Percentiles rank a stretch among this genome's conserved stretches.
These are phyloP conservation scores for Podilymbus podiceps DNA, from an alignment of 2,113 vertebrate genomes.

Conservation along the genomic window DNA sequence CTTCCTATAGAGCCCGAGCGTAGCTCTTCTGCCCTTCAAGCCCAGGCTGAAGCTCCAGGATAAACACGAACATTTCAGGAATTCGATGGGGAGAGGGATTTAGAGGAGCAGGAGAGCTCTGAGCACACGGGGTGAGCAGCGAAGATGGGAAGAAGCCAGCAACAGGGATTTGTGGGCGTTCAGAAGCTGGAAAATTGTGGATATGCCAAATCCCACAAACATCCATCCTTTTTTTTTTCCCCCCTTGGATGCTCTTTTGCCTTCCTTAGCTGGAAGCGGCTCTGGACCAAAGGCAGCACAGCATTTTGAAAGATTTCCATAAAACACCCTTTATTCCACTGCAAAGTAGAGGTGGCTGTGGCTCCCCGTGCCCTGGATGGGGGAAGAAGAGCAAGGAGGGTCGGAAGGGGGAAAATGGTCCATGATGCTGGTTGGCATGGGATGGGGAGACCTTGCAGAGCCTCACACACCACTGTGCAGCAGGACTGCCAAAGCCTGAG, in stretches of 20 bases:
- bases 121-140: neutral
- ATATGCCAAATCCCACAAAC: neutral
- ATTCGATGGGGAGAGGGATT: neutral
- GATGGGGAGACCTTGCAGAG: neutral
- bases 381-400: neutral
- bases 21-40: neutral
- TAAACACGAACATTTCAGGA: neutral
- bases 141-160: neutral
- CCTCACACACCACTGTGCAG: too few relatives aligned
- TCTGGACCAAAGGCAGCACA: too few relatives aligned
- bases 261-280: too few relatives aligned
- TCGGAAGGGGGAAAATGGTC: rapidly evolving
- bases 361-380: neutral
- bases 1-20: neutral
- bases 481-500: too few relatives aligned
- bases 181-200: neutral
- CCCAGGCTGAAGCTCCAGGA: neutral
- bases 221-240: neutral
- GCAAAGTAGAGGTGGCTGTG: neutral
- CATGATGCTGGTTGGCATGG: neutral
- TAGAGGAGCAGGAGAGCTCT: neutral
- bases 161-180: neutral
- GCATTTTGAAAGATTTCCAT: too few relatives aligned
- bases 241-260: too few relatives aligned
- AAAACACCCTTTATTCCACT: too few relatives aligned